Conservation (phyloP, 2,113 vertebrate species). For the Tetrax tetrax region DNA sequence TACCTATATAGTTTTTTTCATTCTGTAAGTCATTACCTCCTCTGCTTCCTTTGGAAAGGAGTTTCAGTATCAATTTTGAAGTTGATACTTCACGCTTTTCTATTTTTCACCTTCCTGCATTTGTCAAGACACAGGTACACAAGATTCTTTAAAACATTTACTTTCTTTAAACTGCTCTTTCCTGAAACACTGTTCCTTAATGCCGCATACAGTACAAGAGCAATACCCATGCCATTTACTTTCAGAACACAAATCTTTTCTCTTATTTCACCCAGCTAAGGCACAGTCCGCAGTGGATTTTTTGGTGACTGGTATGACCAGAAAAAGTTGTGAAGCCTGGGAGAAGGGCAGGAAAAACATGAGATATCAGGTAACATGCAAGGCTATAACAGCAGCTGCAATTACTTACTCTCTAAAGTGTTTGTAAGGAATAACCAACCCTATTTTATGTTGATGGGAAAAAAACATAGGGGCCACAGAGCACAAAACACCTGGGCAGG, state of each 20-base stretch:
- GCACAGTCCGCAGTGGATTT: neutral
- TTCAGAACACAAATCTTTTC: neutral
- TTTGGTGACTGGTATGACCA: rapidly evolving
- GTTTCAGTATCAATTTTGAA: neutral
- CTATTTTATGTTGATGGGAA: rapidly evolving
- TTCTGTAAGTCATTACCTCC: neutral
- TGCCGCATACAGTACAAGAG: neutral
- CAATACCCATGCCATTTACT: neutral
- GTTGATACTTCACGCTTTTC: neutral
- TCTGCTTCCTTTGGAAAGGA: neutral
- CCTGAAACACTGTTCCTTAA: neutral
- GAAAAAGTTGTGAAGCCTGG: rapidly evolving
- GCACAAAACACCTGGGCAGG: rapidly evolving
- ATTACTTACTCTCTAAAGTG: too few relatives aligned
- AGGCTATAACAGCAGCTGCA: neutral
- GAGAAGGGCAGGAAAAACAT: neutral
- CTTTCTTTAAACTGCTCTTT: neutral
- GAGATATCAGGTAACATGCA: neutral
- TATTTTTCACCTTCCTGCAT: neutral
- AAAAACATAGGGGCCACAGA: rapidly evolving
- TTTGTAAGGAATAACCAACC: rapidly evolving
- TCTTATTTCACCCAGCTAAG: neutral
- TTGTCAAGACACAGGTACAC: neutral
- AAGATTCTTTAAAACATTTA: neutral
- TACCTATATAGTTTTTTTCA: rapidly evolving